These are phyloP conservation scores for Bimastos eiseni DNA, from an alignment of 2,888 invertebrate genomes.

Conservation along the genomic window DNA sequence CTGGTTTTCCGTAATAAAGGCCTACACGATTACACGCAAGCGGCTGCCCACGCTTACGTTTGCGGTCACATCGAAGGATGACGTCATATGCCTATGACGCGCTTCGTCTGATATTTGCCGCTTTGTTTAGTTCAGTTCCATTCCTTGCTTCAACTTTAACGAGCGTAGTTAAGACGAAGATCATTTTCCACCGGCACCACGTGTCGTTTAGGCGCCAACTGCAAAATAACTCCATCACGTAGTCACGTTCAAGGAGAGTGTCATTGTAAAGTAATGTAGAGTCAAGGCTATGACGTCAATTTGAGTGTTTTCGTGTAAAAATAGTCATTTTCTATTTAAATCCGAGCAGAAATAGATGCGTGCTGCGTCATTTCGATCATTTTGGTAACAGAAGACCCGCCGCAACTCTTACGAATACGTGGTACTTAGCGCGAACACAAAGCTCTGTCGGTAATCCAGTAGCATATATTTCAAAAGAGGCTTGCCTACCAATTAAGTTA, in stretches of 20 bases:
- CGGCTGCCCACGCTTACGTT: too few relatives aligned
- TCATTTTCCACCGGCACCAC: neutral
- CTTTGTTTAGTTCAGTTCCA: too few relatives aligned
- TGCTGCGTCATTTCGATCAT: neutral
- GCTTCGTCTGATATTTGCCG: too few relatives aligned
- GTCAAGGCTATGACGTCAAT: neutral
- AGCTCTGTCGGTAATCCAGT: neutral
- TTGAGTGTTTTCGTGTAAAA: neutral
- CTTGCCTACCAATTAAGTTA: slow-evolving; percentile 5
- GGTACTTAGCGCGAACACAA: neutral
- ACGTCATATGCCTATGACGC: too few relatives aligned
- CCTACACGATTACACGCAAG: too few relatives aligned
- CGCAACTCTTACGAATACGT: neutral
- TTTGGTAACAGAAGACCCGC: neutral
- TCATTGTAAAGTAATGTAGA: neutral
- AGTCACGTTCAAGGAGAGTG: neutral
- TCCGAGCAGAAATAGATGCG: neutral
- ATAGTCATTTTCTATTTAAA: neutral
- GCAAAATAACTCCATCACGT: too few relatives aligned
- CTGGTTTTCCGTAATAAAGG: too few relatives aligned
- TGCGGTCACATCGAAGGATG: too few relatives aligned
- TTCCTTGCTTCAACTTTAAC: too few relatives aligned
- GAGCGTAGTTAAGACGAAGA: too few relatives aligned
- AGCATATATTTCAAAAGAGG: neutral
- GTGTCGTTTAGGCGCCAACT: neutral